Base-by-base conservation (phyloP, 1,140 invertebrate genomes). In the Cotesia glomerata region DNA sequence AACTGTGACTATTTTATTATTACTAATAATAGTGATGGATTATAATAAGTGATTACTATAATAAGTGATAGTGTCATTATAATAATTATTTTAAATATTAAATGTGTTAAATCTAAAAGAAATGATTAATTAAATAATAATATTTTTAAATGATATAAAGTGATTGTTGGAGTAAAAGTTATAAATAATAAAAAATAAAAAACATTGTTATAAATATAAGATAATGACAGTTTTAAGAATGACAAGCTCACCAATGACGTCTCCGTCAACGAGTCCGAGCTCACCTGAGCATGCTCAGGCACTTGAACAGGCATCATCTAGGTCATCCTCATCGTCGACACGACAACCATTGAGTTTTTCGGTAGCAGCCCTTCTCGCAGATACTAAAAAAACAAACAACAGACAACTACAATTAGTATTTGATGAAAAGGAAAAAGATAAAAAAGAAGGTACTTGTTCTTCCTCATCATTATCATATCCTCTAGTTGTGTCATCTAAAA, bases 361-460 rank as follows among this genome's bases (percentile, higher is more conserved):
- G 62, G 88, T 89, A n/a, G 88, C 86, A 0, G 84, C 88, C 0
- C 78, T 89, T 3, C 63, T 89, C 2, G 87, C 86, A 1, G 85
- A 88, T 74, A 87, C 85, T 5, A 83, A 73, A 35, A 82, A 78
- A 9, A 56, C 54, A 34, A 8, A 13, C 11, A 14, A 16, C 14
- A n/a, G n/a, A 36, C 11, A 5, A 14, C 2, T 45, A 45, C 2
- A 9, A 45, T 45, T 45, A 45, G 39, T 9, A 45, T 56, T 14
- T 16, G 16, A 51, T 51, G 45, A 51, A 51, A 51, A 51, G 8
- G 4, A 9, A 51, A 51, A 51, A 13, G 9, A 51, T 51, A 13
- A 51, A 13, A 51, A 51, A 13, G 4, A 9, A 51, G 62, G 49
- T 45, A 65, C 62, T 26, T 26, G 26, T 26, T 26, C 26, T 26